phyloP scores from a whole-genome alignment of 2,888 invertebrate genomes.

The Oligia latruncula region DNA sequence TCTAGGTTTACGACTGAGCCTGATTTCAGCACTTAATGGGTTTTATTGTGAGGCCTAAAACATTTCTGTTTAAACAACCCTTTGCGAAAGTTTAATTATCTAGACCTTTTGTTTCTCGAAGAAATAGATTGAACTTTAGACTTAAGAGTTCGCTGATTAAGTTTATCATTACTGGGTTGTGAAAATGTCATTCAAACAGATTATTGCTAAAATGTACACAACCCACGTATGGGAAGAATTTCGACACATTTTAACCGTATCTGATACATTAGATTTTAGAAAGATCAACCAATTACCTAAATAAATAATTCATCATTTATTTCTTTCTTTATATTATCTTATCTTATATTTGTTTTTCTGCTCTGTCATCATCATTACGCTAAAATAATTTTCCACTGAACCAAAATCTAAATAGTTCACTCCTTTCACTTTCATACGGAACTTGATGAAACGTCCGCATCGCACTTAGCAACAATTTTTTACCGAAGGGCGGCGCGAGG shows the following conservation, averaged over 20 bases:
- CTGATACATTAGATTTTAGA: background rate
- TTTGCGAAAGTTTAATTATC: conserved; percentile 53
- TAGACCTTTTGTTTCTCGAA: conserved; percentile 50
- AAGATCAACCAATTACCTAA: background rate
- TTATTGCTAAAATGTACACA: background rate
- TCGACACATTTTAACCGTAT: background rate
- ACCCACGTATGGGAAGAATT: background rate
- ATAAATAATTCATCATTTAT: too few species aligned
- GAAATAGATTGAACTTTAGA: conserved; percentile 27
- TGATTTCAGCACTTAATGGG: conserved; percentile 57
- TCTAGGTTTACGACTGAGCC: conserved; percentile 56
- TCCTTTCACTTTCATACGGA: conserved; percentile 59
- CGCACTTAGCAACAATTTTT: conserved; percentile 63
- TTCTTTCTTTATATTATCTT: background rate
- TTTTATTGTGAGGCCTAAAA: conserved; percentile 60
- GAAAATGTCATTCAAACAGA: conserved; percentile 9
- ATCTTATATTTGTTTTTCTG: background rate
- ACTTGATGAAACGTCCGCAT: conserved; percentile 49
- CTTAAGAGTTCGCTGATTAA: conserved; percentile 17
- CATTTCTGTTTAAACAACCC: conserved; percentile 53
- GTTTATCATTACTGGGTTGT: conserved; percentile 13
- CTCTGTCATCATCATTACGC: background rate
- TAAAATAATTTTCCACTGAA: background rate
- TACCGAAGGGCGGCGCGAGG: conserved; percentile 57
- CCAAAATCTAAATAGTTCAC: background rate